Evolutionary conservation across 37 sponge, comb jelly and placozoan species (phyloP).

Genomic region (Petrosia ficiformis): DNA sequence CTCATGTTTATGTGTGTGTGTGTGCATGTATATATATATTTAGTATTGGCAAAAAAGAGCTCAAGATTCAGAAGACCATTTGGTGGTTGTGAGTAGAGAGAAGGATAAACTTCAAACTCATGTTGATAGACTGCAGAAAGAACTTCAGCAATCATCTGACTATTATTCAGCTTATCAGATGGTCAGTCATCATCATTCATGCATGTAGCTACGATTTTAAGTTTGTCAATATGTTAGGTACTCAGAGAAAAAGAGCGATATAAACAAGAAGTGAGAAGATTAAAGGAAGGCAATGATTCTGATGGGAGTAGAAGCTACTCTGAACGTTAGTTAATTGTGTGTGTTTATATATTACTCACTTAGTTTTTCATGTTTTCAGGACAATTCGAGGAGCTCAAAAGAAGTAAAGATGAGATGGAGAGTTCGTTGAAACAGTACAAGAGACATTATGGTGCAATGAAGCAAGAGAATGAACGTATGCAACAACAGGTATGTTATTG

Average conservation of each 20-base stretch:
- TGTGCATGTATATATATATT: constrained; percentile 3
- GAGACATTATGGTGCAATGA: neutral
- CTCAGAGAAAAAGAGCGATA: neutral
- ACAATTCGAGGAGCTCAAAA: neutral
- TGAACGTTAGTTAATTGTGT: constrained; percentile 26
- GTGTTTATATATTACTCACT: constrained; percentile 46
- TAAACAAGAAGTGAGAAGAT: neutral
- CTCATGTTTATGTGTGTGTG: constrained; percentile 4
- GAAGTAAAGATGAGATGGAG: neutral
- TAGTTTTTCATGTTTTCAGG: constrained; percentile 4
- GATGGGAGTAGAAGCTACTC: neutral
- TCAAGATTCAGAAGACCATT: neutral
- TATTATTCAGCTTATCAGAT: too few relatives aligned
- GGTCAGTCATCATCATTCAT: too few relatives aligned
- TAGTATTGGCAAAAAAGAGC: neutral
- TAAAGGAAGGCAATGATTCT: neutral
- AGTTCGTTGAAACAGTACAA: neutral
- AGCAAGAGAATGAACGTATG: neutral
- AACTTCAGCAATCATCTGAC: too few relatives aligned
- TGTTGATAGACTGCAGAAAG: neutral
- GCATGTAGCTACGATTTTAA: neutral
- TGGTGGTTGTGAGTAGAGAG: neutral
- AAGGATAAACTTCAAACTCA: neutral
- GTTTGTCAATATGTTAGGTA: neutral
- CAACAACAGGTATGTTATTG: neutral